A percentile compares a stretch with the other conserved stretches of the same genome.
Evolutionary conservation across 92 coral and sea anemone species (phyloP).

Genomic region (Phymanthus crucifer): DNA sequence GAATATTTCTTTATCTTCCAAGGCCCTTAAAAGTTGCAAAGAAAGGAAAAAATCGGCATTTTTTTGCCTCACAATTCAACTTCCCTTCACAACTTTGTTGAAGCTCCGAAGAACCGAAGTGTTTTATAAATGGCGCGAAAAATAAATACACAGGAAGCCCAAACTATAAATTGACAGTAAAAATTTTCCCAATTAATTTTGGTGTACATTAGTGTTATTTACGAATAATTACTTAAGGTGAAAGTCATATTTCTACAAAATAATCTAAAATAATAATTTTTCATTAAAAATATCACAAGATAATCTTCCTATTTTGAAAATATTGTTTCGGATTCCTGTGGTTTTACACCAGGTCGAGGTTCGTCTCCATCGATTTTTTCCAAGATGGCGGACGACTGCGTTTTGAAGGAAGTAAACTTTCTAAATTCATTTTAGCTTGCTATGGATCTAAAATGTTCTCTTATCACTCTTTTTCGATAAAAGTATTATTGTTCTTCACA

Average conservation of each 20-base stretch:
- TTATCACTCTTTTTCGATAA: constrained; percentile 12
- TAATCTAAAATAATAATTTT: too few species aligned
- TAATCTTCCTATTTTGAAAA: background rate
- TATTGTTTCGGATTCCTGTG: background rate
- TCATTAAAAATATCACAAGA: too few species aligned
- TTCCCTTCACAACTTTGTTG: too few species aligned
- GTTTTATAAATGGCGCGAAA: background rate
- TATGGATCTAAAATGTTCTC: constrained; percentile 24
- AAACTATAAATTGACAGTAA: background rate
- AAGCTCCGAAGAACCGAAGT: too few species aligned
- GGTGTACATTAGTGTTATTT: too few species aligned
- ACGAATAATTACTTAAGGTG: too few species aligned
- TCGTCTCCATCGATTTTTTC: constrained; percentile 3
- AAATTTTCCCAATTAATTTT: too few species aligned
- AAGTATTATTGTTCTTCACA: constrained; percentile 30
- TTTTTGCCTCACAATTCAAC: too few species aligned
- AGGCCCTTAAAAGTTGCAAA: background rate
- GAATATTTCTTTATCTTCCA: background rate
- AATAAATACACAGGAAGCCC: background rate
- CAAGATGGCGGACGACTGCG: constrained; percentile 51
- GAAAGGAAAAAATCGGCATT: too few species aligned
- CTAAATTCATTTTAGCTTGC: constrained; percentile 16
- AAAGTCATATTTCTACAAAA: too few species aligned
- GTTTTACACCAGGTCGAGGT: constrained; percentile 11
- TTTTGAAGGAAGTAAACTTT: background rate